Base-by-base conservation (phyloP, 2,797 vertebrate species). In the Danio albolineatus region DNA sequence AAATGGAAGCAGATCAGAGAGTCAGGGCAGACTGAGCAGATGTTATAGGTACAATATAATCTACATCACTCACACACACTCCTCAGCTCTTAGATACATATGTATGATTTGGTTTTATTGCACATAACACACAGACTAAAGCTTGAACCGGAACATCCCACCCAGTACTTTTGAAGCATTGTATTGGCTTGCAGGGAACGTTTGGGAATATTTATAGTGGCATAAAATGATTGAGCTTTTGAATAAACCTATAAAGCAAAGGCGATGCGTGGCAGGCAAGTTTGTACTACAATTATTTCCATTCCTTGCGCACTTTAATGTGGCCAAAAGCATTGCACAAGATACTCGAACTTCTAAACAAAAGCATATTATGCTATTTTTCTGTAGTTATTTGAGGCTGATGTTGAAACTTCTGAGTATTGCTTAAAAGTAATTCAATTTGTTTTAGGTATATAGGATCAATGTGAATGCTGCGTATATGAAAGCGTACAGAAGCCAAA, bases 1-100 rank as follows among this genome's bases (percentile, higher is more conserved):
- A 94, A 94, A 92, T 95, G 94, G 93, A 94, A 89, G 62, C 88
- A 92, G 92, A 94, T 92, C 91, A 91, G 91, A 94, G 88, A 84
- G 79, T 81, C 71, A 17, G 64, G 78, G 87, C 80, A 69, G 80
- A 83, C 89, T 85, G 90, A 87, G 73, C 91, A 93, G 91, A 92
- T 93, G 92, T 91, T 89, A 77, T 87, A 91, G 90, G 86, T 91
- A 90, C 94, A 93, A 91, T 76, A 80, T 80, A 82, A 86, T 87
- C 85, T 87, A 81, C 83, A 92, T 92, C 89, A 90, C 87, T 77
- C 61, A 73, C 36, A 78, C 59, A 10, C 51, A 77, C 76, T 62
- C 28, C 51, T 65, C 14, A 78, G 67, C 36, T 73, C 21, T 60
- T 57, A 78, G 59, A 84, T 78, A 77, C 76, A 84, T 83, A 82